These are phyloP conservation scores for Calliphora vomitoria DNA, from an alignment of 2,888 invertebrate genomes.

Conservation along the genomic window DNA sequence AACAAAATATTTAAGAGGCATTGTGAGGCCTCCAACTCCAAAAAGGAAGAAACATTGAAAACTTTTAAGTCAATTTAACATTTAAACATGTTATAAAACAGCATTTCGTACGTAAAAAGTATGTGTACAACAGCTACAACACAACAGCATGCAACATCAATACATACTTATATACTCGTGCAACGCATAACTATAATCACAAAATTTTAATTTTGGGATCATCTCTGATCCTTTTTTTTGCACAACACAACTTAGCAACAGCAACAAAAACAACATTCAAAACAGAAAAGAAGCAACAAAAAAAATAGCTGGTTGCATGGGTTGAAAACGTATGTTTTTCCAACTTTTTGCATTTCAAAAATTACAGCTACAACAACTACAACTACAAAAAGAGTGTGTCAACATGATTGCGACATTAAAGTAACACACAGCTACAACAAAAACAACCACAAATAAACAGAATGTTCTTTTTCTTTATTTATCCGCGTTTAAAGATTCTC, in stretches of 20 bases:
- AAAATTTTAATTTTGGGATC: slow-evolving; percentile 71
- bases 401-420: slow-evolving; percentile 75
- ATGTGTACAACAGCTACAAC: slow-evolving; percentile 32
- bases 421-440: slow-evolving; percentile 13
- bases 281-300: not conserved
- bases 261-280: slow-evolving; percentile 21
- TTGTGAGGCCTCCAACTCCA: slow-evolving; percentile 33
- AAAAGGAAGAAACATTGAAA: slow-evolving; percentile 67
- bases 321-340: slow-evolving; percentile 69
- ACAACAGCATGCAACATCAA: not conserved
- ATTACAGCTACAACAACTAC: slow-evolving; percentile 49
- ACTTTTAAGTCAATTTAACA: slow-evolving; percentile 74
- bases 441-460: slow-evolving; percentile 35
- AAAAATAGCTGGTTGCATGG: slow-evolving; percentile 59
- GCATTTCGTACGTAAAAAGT: slow-evolving; percentile 59
- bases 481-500: slow-evolving; percentile 3
- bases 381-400: slow-evolving; percentile 71
- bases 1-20: slow-evolving; percentile 7
- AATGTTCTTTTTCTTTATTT: slow-evolving; percentile 58
- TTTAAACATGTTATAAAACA: slow-evolving; percentile 73
- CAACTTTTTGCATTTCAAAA: slow-evolving; percentile 52
- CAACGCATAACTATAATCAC: slow-evolving; percentile 72
- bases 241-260: slow-evolving; percentile 21
- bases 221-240: slow-evolving; percentile 66
- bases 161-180: slow-evolving; percentile 26